Evolutionary conservation across 2,797 vertebrate genomes (phyloP).

Genomic region (Manis crassicaudata): DNA sequence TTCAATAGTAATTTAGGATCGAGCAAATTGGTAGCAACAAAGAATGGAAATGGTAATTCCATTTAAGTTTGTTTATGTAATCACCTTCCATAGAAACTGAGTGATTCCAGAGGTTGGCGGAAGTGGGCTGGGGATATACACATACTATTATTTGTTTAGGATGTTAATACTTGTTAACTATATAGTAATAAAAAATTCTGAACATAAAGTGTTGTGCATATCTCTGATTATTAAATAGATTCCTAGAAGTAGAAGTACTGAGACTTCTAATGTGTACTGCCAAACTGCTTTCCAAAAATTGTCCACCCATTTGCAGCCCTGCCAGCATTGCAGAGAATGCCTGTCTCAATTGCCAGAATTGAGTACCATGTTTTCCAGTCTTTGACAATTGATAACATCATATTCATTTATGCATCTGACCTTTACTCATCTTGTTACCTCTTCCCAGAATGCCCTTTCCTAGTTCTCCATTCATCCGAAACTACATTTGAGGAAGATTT

Average conservation of each 20-base stretch:
- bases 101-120: too few species aligned
- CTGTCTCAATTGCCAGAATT: neutral
- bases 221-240: neutral
- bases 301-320: neutral
- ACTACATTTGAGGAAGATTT: neutral
- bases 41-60: conserved; percentile 6
- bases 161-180: neutral
- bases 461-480: neutral
- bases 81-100: neutral
- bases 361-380: neutral
- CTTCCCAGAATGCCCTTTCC: neutral
- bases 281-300: neutral
- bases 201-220: neutral
- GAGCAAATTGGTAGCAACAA: conserved; percentile 1
- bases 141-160: neutral
- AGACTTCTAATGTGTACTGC: neutral
- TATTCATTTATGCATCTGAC: neutral
- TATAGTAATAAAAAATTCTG: neutral
- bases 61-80: neutral
- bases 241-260: neutral
- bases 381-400: neutral
- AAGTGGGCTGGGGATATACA: too few species aligned
- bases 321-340: too few species aligned
- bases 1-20: neutral
- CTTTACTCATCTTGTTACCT: neutral